Conservation (phyloP, 2,113 vertebrate species). For the Chloropsis cyanopogon region DNA sequence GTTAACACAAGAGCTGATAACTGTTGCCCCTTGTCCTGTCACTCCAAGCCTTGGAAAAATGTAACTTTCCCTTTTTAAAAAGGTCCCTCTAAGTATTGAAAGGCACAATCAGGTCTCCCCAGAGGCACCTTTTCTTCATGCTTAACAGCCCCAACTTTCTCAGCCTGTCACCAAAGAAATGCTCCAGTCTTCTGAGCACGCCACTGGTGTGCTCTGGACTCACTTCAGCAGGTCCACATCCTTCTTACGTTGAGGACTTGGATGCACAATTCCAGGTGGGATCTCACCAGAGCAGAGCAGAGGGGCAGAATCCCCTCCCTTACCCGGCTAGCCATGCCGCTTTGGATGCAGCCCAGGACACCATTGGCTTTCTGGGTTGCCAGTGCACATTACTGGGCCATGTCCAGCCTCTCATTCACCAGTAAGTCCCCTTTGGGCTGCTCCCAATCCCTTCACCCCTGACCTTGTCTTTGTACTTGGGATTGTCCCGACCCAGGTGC, state of each 20-base stretch:
- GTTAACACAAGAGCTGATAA: background rate
- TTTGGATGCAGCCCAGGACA: background rate
- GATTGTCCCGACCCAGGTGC: fast-evolving
- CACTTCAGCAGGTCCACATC: background rate
- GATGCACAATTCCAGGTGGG: no score
- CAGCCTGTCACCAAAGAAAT: background rate
- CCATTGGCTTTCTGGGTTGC: background rate
- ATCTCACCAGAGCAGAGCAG: background rate
- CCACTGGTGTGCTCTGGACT: background rate
- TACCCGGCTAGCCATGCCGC: fast-evolving
- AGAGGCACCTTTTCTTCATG: background rate
- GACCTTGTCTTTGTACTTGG: background rate
- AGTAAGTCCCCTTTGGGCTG: background rate
- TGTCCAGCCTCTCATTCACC: background rate
- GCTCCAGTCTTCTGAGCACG: background rate
- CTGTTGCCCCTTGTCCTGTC: fast-evolving
- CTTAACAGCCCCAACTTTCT: background rate
- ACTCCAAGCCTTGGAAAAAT: background rate
- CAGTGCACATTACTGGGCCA: background rate
- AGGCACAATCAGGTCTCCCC: background rate
- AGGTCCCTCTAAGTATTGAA: background rate
- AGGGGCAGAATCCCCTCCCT: background rate
- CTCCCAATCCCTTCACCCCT: background rate
- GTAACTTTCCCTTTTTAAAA: background rate
- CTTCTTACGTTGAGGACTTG: fast-evolving